These are phyloP conservation scores for Diplogasteroides magnus DNA, from an alignment of 1,140 invertebrate species.

Conservation along the genomic window DNA sequence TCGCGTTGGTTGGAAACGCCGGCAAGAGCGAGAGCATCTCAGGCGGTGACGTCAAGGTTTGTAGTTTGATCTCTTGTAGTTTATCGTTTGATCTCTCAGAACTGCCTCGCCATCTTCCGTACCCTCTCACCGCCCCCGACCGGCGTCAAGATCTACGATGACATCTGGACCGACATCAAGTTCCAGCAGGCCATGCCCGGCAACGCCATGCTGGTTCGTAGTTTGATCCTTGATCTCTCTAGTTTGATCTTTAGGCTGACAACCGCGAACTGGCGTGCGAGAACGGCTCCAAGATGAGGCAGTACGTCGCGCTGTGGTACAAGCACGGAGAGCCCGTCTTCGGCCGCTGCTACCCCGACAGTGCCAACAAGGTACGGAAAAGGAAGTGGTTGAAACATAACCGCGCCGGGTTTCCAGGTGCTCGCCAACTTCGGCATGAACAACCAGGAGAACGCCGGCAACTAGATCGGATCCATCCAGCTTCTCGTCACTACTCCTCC, in stretches of 20 bases:
- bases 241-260: constrained; percentile 16
- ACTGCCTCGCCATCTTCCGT: constrained; percentile 35
- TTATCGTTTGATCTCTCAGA: too few species aligned
- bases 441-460: constrained; percentile 32
- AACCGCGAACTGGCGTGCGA: constrained; percentile 26
- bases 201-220: constrained; percentile 5
- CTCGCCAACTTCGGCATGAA: constrained; percentile 27
- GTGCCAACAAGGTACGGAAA: constrained; percentile 10
- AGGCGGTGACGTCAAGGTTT: constrained; percentile 5
- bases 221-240: background rate
- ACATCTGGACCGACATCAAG: constrained; percentile 36
- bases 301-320: constrained; percentile 36
- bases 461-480: constrained; percentile 30
- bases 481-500: constrained; percentile 9
- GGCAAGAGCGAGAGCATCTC: constrained; percentile 23
- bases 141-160: constrained; percentile 33
- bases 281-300: constrained; percentile 16
- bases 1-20: constrained; percentile 14
- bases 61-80: background rate
- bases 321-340: constrained; percentile 36
- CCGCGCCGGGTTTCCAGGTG: background rate
- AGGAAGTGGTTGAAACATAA: too few species aligned
- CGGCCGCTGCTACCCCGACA: constrained; percentile 22
- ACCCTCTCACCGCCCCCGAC: constrained; percentile 34
- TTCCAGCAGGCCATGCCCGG: constrained; percentile 27